Conservation (phyloP, 2,113 vertebrate genomes). For the Ptilorrhoa leucosticta region DNA sequence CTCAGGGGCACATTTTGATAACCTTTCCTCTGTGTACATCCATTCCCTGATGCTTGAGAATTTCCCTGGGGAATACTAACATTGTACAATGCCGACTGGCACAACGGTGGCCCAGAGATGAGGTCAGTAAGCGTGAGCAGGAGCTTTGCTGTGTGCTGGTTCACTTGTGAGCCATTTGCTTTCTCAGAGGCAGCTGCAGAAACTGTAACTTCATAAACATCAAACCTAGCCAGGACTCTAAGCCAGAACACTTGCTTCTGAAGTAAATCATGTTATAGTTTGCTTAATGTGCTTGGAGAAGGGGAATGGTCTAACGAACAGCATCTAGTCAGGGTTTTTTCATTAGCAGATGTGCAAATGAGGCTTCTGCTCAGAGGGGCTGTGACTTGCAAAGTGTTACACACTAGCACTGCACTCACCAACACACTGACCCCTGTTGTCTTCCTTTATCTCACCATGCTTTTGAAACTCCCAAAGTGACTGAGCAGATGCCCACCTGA, state of each 20-base stretch:
- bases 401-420: neutral
- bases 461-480: neutral
- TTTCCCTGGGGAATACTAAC: neutral
- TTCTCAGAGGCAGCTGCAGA: neutral
- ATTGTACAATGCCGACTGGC: neutral
- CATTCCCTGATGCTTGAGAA: neutral
- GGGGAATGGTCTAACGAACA: neutral
- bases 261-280: neutral
- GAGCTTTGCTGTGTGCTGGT: neutral
- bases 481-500: neutral
- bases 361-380: neutral
- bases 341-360: neutral
- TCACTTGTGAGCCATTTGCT: neutral
- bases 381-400: neutral
- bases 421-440: neutral
- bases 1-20: neutral
- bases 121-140: neutral
- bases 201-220: neutral
- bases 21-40: neutral
- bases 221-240: neutral
- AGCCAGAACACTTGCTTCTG: neutral
- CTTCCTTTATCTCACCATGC: neutral
- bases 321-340: neutral
- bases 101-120: rapidly evolving
- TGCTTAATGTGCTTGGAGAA: neutral